Evolutionary conservation across 53 echinoderm and acorn worm species (phyloP).

Genomic region (Apostichopus leukothele): DNA sequence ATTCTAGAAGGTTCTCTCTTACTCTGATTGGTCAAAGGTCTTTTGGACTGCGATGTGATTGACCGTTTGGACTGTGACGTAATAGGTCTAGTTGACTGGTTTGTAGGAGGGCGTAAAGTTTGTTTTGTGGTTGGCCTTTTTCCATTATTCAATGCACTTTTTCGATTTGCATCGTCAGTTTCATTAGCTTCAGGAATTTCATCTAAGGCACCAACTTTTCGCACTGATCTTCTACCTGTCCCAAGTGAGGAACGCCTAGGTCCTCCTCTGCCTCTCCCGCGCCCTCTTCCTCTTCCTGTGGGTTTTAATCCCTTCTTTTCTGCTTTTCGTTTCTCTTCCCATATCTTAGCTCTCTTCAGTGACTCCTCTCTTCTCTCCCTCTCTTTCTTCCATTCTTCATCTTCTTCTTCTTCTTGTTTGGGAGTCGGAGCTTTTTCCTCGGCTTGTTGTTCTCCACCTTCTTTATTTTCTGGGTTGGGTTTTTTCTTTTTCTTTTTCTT

Average conservation of each 20-base stretch:
- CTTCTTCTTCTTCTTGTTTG: conserved; percentile 56
- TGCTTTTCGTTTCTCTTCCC: conserved; percentile 46
- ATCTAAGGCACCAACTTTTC: conserved; percentile 47
- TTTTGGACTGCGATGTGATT: conserved; percentile 9
- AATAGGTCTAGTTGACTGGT: conserved; percentile 39
- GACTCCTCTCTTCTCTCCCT: conserved; percentile 70
- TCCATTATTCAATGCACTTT: background rate
- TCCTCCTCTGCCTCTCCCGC: conserved; percentile 24
- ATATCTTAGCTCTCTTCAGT: conserved; percentile 48
- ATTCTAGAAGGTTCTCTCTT: conserved; percentile 10
- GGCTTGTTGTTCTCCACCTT: conserved; percentile 16
- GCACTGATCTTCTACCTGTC: conserved; percentile 29
- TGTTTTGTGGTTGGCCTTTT: conserved; percentile 18
- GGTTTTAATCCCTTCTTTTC: conserved; percentile 23
- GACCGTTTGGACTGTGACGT: conserved; percentile 42
- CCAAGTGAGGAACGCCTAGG: conserved; percentile 23
- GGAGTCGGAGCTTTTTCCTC: conserved; percentile 33
- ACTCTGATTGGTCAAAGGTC: conserved; percentile 26
- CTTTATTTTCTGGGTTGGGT: conserved; percentile 4
- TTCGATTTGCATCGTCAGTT: conserved; percentile 15
- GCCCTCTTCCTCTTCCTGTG: conserved; percentile 16
- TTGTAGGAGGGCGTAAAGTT: conserved; percentile 53
- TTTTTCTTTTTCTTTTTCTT: conserved; percentile 66
- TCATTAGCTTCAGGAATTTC: conserved; percentile 25
- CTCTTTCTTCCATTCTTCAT: conserved; percentile 71